Base-by-base conservation (phyloP, 2,888 invertebrate species). In the Chrysolina haemoptera region DNA sequence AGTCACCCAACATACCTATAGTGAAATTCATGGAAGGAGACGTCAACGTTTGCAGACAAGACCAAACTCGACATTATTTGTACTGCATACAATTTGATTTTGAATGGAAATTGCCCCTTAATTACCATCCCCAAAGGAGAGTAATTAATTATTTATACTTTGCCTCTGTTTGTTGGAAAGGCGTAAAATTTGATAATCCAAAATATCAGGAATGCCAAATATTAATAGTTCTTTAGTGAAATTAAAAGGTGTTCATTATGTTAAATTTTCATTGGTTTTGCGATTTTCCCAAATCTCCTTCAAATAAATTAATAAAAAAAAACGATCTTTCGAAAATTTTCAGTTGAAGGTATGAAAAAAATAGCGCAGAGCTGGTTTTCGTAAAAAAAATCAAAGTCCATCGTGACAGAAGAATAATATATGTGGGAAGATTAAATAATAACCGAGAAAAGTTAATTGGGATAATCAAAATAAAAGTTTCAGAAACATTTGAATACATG, bases 101-200 rank as follows among this genome's bases (percentile, higher is more conserved):
- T 41, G 70, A 70, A 50, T 63, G 63, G 70, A 53, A 63, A 70
- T 70, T 63, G 63, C 64, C 63, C 53, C 40, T 35, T 64, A 63
- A 70, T 70, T 63, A 70, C 63, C 16, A 70, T n/a, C 63, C 40
- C 9, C 63, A 9, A 12, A 35, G 53, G 9, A 9, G 5, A 16
- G 18, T 70, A 70, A 70, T 70, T 70, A 63, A 70, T 70, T 63
- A 70, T 70, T 41, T 53, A 70, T 70, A 63, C 63, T 63, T 62
- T 65, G 10, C 48, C 12, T 48, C 18, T n/a, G 62, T 27, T 41
- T 68, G 10, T 35, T 18, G 22, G 27, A 10, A 65, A 65, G 50
- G 48, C 43, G 8, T 27, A 16, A 43, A 63, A 50, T 50, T 50
- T 18, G 18, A 50, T 50, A 12, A 16, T 50, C 50, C 14, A 18